phyloP scores from a whole-genome alignment of 2,113 vertebrate genomes.

The Craseonycteris thonglongyai region DNA sequence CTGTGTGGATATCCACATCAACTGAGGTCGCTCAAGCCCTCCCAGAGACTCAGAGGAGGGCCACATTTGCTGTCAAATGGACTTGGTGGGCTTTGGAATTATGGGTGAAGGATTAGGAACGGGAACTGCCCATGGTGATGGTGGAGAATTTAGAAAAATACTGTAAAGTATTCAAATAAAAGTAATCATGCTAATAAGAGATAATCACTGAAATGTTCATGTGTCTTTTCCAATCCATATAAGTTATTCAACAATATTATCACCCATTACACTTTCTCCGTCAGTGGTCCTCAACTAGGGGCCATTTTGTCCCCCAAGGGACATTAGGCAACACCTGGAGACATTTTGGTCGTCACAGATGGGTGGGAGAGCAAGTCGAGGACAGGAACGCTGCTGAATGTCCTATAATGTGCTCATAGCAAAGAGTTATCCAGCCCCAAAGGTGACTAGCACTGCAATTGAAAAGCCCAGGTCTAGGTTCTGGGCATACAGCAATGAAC shows the following conservation, averaged over 20 bases:
- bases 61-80: not conserved
- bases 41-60: not conserved
- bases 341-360: not conserved
- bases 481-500: not conserved
- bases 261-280: not conserved
- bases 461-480: not conserved
- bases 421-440: too few relatives aligned
- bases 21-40: not conserved
- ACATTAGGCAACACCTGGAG: not conserved
- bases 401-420: accelerated
- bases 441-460: accelerated
- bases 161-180: not conserved
- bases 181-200: not conserved
- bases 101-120: not conserved
- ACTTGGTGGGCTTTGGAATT: not conserved
- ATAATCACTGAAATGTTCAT: not conserved
- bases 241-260: not conserved
- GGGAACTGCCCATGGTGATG: not conserved
- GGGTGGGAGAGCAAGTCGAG: not conserved
- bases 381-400: not conserved
- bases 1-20: not conserved
- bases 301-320: not conserved
- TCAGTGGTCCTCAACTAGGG: not conserved
- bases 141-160: not conserved
- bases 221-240: not conserved